Base-by-base conservation (phyloP, 1,140 invertebrate genomes). In the Anoplolepis gracilipes region DNA sequence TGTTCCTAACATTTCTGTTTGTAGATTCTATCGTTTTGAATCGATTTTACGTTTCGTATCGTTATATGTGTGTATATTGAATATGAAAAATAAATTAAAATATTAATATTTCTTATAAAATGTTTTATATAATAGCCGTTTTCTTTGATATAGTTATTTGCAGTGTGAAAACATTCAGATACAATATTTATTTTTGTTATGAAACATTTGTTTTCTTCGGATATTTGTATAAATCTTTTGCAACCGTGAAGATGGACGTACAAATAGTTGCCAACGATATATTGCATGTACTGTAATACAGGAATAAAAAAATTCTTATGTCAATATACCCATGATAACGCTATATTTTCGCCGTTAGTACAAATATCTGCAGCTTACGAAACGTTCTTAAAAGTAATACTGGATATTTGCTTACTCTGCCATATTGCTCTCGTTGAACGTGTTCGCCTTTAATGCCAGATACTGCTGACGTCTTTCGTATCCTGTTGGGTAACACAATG, bases 401-500 rank as follows among this genome's bases (percentile, higher is more conserved):
- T 10, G 46, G 30, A 16, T 79, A 69, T 79, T 79, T 79, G 77
- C 77, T 79, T 69, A 69, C 62, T 36, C 10, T 11, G 65, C 25
- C 30, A 13, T 67, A 69, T 55, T 65, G 22, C 28, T 65, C 30
- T 67, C 10, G 46, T 79, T 79, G 33, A 79, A 55, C 49, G 36
- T 39, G 46, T 69, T 39, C 22, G 8, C 77, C 46, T 79, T 79
- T 64, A 25, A 6, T 69, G 16, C 22, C 62, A 49, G 77, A 69
- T 69, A 79, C 10, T 39, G 49, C 33, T 69, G 77, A 79, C 62
- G 77, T 69, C 46, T 55, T 69, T 79, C 77, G 19, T 69, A 39
- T 69, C 64, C 61, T 67, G 62, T 79, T 79, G 62, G 13, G 25
- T 69, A 79, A 79, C 33, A 79, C 33, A 79, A 69, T 39, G 46